phyloP scores from a whole-genome alignment of 2,113 vertebrate genomes.

The Halcyon senegalensis region DNA sequence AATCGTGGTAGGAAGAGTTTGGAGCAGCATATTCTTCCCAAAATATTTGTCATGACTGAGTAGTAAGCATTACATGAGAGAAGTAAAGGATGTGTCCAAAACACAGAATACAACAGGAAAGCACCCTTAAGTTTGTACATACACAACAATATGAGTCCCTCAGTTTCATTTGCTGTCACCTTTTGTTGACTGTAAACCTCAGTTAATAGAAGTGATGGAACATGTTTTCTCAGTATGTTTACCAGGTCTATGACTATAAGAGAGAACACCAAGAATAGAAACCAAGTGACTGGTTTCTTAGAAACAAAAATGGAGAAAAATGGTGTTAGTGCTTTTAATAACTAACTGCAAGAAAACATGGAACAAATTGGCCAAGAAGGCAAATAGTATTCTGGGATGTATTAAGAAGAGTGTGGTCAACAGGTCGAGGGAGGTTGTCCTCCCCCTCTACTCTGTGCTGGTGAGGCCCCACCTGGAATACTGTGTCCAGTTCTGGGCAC shows the following conservation, averaged over 20 bases:
- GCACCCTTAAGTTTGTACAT: background rate
- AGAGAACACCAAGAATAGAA: background rate
- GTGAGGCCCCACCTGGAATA: too few species aligned
- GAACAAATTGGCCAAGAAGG: background rate
- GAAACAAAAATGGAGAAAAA: background rate
- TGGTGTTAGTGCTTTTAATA: background rate
- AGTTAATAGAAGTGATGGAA: background rate
- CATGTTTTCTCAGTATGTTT: background rate
- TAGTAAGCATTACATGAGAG: slow-evolving; percentile 6
- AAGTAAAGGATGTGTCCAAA: slow-evolving; percentile 11
- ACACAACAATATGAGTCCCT: background rate
- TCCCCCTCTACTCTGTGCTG: too few species aligned
- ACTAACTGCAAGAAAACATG: background rate
- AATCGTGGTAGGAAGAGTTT: background rate
- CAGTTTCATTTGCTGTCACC: background rate
- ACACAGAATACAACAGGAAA: background rate
- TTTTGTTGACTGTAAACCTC: background rate
- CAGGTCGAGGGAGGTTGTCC: too few species aligned
- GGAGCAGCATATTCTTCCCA: background rate
- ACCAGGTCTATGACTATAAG: background rate
- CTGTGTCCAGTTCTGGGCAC: too few species aligned
- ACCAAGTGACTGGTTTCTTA: background rate
- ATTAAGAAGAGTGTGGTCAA: too few species aligned
- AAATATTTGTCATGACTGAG: background rate
- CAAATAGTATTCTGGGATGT: too few species aligned